Evolutionary conservation across 2,888 invertebrate species (phyloP).

Genomic region (Deroplatys truncata): DNA sequence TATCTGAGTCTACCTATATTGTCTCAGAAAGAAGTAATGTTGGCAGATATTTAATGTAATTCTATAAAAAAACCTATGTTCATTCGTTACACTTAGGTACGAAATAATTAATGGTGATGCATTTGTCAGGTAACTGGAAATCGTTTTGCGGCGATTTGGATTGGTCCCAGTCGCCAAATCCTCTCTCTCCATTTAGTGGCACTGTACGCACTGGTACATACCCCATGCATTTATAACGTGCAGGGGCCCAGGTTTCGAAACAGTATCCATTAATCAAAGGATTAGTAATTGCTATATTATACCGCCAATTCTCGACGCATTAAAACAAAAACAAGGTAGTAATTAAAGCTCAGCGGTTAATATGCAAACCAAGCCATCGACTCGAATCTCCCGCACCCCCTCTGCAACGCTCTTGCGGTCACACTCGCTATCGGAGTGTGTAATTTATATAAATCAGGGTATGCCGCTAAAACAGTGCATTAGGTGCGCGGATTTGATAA

Average conservation of each 20-base stretch:
- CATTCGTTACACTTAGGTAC: not conserved
- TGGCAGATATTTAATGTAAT: too few relatives aligned
- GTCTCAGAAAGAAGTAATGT: too few relatives aligned
- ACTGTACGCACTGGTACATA: not conserved
- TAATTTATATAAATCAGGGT: constrained; percentile 6
- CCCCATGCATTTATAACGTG: not conserved
- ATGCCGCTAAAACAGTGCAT: not conserved
- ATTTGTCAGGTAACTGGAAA: not conserved
- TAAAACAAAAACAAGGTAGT: constrained; percentile 13
- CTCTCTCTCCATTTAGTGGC: too few relatives aligned
- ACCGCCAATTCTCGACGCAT: not conserved
- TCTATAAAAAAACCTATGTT: too few relatives aligned
- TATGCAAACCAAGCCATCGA: not conserved
- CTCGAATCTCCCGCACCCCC: not conserved
- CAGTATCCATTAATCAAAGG: constrained; percentile 20
- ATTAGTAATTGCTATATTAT: constrained; percentile 23
- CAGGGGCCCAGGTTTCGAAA: not conserved
- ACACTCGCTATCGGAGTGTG: not conserved
- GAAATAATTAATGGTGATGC: not conserved
- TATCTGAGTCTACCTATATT: too few relatives aligned
- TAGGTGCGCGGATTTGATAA: not conserved
- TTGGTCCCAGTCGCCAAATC: not conserved
- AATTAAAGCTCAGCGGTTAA: constrained; percentile 11
- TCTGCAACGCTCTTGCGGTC: too few relatives aligned
- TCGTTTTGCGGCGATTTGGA: not conserved